Percentiles rank a stretch among this genome's conserved stretches.
Evolutionary conservation across 1,140 invertebrate genomes (phyloP).

Genomic region (Arctopsyche grandis): DNA sequence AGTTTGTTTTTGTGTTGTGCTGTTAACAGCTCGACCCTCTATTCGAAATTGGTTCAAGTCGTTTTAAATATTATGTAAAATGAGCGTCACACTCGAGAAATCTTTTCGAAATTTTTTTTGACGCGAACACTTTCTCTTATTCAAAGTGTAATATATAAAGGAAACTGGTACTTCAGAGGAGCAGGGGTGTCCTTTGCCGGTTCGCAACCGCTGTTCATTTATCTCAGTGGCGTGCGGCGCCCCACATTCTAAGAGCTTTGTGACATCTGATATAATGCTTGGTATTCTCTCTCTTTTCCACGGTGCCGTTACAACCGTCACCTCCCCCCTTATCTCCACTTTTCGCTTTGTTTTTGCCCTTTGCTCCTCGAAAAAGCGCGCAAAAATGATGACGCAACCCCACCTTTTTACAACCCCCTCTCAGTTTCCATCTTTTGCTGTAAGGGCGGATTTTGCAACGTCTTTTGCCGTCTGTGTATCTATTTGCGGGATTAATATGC

Average conservation of each 20-base stretch:
- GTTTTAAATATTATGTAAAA: no score
- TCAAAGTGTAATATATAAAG: no score
- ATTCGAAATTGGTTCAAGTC: no score
- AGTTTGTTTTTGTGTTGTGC: no score
- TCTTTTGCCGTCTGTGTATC: not conserved
- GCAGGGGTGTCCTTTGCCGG: no score
- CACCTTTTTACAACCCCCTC: not conserved
- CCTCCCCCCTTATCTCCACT: no score
- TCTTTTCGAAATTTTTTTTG: no score
- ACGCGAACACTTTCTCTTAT: no score
- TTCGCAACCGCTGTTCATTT: slow-evolving; percentile 28
- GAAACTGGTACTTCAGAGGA: no score
- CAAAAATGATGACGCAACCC: not conserved
- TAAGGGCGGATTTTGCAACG: not conserved
- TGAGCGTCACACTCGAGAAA: no score
- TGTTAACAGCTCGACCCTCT: no score
- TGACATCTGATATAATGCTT: slow-evolving; percentile 32
- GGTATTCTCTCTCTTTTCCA: not conserved
- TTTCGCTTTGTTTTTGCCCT: slow-evolving; percentile 19
- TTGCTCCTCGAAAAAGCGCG: not conserved
- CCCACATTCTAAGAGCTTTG: slow-evolving; percentile 24
- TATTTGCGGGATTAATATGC: not conserved
- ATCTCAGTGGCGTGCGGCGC: not conserved
- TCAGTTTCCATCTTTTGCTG: not conserved
- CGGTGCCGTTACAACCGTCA: not conserved